Percentiles rank a stretch among this genome's conserved stretches.
These are phyloP conservation scores for Bambusicola thoracicus DNA, from an alignment of 2,113 vertebrate species.

Conservation along the genomic window DNA sequence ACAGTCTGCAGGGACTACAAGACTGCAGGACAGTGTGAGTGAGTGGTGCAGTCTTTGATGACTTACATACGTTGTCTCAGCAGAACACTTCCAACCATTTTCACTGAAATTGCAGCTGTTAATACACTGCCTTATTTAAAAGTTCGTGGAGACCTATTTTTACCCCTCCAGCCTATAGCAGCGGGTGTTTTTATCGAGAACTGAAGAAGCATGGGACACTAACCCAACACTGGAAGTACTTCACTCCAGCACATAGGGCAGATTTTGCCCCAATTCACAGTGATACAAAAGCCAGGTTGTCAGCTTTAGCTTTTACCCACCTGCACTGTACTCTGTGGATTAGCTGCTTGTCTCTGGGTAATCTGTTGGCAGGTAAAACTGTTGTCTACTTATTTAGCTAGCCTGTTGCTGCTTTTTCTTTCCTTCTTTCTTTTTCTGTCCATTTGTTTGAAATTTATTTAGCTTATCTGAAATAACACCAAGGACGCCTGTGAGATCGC, in stretches of 20 bases:
- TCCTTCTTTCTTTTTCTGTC: neutral
- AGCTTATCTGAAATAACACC: neutral
- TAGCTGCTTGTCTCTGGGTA: neutral
- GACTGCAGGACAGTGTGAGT: neutral
- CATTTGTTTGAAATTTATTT: neutral
- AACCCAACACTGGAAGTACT: fast-evolving
- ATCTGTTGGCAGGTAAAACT: neutral
- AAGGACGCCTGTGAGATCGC: neutral
- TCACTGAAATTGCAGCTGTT: neutral
- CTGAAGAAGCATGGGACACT: neutral
- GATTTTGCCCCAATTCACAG: neutral
- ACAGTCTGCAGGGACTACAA: neutral
- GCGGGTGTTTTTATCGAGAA: neutral
- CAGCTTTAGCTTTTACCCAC: neutral
- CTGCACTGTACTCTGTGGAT: neutral
- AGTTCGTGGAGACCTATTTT: neutral
- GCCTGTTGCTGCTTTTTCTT: neutral
- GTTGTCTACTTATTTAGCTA: neutral
- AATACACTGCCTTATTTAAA: neutral
- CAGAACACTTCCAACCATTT: neutral
- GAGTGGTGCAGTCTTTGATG: neutral
- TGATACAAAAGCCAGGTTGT: neutral
- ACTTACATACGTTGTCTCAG: neutral
- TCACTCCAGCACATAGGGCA: neutral
- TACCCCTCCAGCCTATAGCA: neutral